Evolutionary conservation across 2,113 vertebrate species (phyloP), one percentile per base, ranked within the genome.

Genomic region (Perccottus glenii): DNA sequence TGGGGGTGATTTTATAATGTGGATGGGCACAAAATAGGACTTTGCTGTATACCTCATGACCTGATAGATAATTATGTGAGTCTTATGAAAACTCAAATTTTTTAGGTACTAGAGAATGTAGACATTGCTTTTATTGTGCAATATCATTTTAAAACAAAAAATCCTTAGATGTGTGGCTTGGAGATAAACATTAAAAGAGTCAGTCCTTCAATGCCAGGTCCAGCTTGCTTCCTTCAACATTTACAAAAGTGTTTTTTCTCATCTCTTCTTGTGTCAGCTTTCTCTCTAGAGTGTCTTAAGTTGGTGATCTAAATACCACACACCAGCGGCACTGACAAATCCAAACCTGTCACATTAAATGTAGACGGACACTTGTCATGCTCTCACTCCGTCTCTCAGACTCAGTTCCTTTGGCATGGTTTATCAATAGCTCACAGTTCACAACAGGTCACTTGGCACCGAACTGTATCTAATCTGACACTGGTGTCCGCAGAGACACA

Each of bases 391-490:
- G 1, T 53, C 46, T 56, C 51, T 14, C 46, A 5, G 15, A 53
- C 43, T 62, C 11, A 61, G 35, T 65, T 75, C 56, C 33, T 66
- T 53, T 70, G 73, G 76, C 77, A 68, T 35, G 60, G 52, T 87
- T 85, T 80, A 87, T 90, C 83, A 82, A 86, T 86, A 77, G 80
- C 74, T 69, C 15, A 9, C 66, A 62, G 82, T 74, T 84, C 74
- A 66, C 51, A 3, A 62, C 59, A 42, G 81, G 83, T 81, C 75
- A 77, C 16, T 44, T 77, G 77, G 72, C 67, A 58, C 44, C 46
- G 15, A 16, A 55, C 63, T 78, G 65, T 16, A 51, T 60, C 52
- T 70, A 63, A 27, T 63, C 67, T 67, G 52, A 66, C 55, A 72
- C 60, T 15, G 50, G 43, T 49, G 38, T 32, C 57, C 40, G 15